These are phyloP conservation scores for Strigamia maritima DNA, from an alignment of 2,888 invertebrate species.

Conservation along the genomic window DNA sequence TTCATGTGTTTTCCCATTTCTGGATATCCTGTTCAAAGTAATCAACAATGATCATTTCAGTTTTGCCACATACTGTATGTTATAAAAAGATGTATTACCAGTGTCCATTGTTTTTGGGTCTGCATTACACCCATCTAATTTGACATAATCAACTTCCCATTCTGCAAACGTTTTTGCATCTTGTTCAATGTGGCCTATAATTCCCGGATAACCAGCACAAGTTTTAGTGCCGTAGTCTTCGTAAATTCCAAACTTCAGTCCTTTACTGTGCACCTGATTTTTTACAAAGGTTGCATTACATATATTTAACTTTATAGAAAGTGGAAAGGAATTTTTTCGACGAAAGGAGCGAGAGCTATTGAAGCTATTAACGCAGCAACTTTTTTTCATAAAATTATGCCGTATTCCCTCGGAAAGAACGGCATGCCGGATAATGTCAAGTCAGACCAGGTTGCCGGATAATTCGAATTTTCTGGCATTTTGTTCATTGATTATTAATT, in stretches of 20 bases:
- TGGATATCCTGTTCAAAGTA: constrained; percentile 53
- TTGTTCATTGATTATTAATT: too few species aligned
- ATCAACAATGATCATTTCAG: neutral
- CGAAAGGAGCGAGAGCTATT: too few species aligned
- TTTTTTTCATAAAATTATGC: too few species aligned
- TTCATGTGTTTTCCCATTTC: constrained; percentile 55
- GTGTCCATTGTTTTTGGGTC: constrained; percentile 82
- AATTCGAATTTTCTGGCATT: too few species aligned
- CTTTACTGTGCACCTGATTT: constrained; percentile 81
- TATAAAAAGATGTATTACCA: constrained; percentile 54
- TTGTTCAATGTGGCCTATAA: constrained; percentile 75
- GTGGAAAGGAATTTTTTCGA: too few species aligned
- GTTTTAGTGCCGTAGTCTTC: constrained; percentile 97
- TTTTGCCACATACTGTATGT: neutral
- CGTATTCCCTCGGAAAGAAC: too few species aligned
- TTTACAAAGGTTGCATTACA: too few species aligned
- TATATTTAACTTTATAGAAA: neutral
- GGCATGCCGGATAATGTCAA: too few species aligned
- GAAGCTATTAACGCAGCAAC: too few species aligned
- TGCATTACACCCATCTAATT: constrained; percentile 94
- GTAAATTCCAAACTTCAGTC: constrained; percentile 94
- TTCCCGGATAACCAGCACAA: constrained; percentile 95
- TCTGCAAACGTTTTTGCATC: constrained; percentile 91
- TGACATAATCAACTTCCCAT: constrained; percentile 94
- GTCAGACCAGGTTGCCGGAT: too few species aligned